Base-by-base conservation (phyloP, 1,140 invertebrate species). In the Pseudomyrmex cubaensis region DNA sequence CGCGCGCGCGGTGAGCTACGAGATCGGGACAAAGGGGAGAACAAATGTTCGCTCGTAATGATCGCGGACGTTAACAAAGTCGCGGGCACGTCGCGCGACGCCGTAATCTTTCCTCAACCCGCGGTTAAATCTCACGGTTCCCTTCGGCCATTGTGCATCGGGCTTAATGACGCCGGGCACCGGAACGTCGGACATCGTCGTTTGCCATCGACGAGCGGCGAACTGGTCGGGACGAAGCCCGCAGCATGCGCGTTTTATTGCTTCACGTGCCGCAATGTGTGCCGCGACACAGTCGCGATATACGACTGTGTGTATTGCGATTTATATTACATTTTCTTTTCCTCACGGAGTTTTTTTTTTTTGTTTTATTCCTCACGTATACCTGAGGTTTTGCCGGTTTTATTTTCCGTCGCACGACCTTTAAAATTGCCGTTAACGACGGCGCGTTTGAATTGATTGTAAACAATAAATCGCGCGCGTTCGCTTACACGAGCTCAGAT, bases 161-260 rank as follows among this genome's bases (percentile, higher is more conserved):
- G 15, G 52, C 76, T 70, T 80, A 70, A 80, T 80, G 76, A 80
- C 54, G 66, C 17, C 66, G 52, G n/a, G 35, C 35, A 35, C 52
- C 12, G 66, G 48, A 59, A 22, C 35, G 35, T 35, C 35, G 76
- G 64, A 80, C 56, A 70, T 64, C 20, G 35, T 57, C 52, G 75
- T 8, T 44, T 5, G 52, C 50, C 35, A 48, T 78, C 76, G 76
- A 57, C 52, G 54, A 64, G 8, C 62, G 8, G 9, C 62, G 25
- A 44, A 59, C 75, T 76, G 73, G 20, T 20, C 76, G 15, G 10
- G 59, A 22, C 66, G 1, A 22, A 48, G 10, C 17, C 44, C 54
- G 78, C 50, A 72, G 12, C 7, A 22, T 17, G 50, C 66, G 75
- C 54, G 66, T 83, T 76, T 76, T 83, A 86, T 72, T 87, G 57